Percentiles rank a stretch among this genome's conserved stretches.
Evolutionary conservation across 2,797 vertebrate species (phyloP).

Genomic region (Acrocephalus scirpaceus): DNA sequence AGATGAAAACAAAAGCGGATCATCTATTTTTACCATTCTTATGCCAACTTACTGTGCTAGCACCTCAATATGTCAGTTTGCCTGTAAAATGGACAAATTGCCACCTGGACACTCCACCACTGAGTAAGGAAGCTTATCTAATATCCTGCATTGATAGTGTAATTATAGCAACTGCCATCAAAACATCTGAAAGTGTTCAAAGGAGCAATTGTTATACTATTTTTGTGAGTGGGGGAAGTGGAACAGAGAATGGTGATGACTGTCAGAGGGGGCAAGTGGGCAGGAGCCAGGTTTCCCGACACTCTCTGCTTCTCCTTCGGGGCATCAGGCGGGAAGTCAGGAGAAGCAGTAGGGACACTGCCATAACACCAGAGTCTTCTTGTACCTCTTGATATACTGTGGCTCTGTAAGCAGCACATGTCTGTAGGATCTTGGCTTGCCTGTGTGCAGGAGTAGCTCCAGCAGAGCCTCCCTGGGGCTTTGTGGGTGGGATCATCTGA

Average conservation of each 20-base stretch:
- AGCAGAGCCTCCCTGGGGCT: neutral
- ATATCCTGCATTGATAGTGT: neutral
- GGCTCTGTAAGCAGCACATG: accelerated
- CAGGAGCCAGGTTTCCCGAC: accelerated
- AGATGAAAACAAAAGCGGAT: neutral
- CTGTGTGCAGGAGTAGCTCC: neutral
- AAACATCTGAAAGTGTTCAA: neutral
- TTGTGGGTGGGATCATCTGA: neutral
- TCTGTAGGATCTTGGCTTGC: neutral
- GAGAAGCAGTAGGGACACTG: neutral
- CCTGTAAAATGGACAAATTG: neutral
- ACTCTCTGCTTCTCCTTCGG: accelerated
- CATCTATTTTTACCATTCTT: neutral
- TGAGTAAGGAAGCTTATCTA: neutral
- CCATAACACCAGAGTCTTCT: accelerated
- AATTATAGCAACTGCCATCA: neutral
- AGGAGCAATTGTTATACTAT: neutral
- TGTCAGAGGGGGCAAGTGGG: neutral
- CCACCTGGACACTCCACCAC: neutral
- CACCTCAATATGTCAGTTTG: neutral
- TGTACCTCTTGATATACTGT: no score
- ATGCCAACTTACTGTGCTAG: neutral
- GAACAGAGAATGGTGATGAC: neutral
- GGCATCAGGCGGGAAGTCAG: neutral
- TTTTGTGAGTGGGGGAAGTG: neutral